These are phyloP conservation scores for Galaxias olidus DNA, from an alignment of 2,797 vertebrate genomes.

Conservation along the genomic window DNA sequence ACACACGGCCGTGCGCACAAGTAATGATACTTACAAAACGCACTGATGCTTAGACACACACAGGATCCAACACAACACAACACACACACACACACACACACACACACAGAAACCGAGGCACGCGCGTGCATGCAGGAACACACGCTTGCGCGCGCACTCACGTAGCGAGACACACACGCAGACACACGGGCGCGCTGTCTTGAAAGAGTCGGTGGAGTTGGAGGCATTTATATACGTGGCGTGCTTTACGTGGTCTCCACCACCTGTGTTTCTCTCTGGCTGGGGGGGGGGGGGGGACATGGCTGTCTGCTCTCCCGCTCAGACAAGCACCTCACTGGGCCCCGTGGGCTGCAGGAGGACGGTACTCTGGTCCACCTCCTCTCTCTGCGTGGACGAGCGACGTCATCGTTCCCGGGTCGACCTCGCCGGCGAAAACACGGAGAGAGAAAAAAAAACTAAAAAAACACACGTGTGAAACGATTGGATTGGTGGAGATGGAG, in stretches of 20 bases:
- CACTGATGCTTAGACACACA: constrained; percentile 24
- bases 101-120: constrained; percentile 43
- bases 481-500: no score
- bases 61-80: background rate
- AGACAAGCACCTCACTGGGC: constrained; percentile 13
- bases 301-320: constrained; percentile 62
- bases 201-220: constrained; percentile 70
- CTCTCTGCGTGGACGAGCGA: constrained; percentile 34
- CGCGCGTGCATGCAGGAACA: background rate
- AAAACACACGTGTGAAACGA: no score
- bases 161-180: background rate
- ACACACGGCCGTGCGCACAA: background rate
- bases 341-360: background rate
- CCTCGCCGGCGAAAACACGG: no score
- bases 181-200: constrained; percentile 52
- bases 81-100: constrained; percentile 17
- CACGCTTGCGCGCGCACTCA: background rate
- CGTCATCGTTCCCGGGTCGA: constrained; percentile 47
- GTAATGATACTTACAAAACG: background rate
- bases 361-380: constrained; percentile 41
- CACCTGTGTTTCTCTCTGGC: constrained; percentile 72
- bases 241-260: constrained; percentile 72
- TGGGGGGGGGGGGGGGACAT: constrained; percentile 64
- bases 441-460: no score
- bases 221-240: constrained; percentile 76